Base-by-base conservation (phyloP, 2,113 vertebrate genomes). In the Tachycineta bicolor region DNA sequence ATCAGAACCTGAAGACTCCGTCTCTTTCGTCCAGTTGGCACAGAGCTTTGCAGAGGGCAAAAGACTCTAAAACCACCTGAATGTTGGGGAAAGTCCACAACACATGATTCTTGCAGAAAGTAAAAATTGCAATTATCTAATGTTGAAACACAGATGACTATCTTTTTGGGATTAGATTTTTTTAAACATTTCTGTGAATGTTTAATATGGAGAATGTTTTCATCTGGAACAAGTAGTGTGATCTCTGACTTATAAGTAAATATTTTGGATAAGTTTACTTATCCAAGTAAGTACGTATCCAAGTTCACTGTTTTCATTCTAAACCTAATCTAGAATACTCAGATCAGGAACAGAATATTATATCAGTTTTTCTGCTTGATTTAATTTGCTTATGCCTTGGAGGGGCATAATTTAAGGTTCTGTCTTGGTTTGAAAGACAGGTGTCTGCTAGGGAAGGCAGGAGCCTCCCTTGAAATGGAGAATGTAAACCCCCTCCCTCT, bases 291-390 rank as follows among this genome's bases (percentile, higher is more conserved):
- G n/a, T n/a, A n/a, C n/a, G n/a, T n/a, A n/a, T n/a, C n/a, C n/a
- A n/a, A n/a, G 14, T 29, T 89, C 68, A 47, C 14, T 53, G 16
- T 6, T 52, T 29, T 63, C 28, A 39, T 62, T 79, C 14, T 87
- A 78, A 94, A 78, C 6, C 21, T 68, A 21, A 47, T 12, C 6
- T 47, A 58, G 21, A 87, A 34, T 14, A 58, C 34, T 84, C 5
- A n/a, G 46, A 44, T 41, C 18, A 81, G 65, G 50, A 74, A 58
- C 5, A 70, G 9, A 86, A 55, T 2, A 29, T 17, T 5, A n/a
- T 52, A 23, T 6, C 29, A 5, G 0, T 4, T 2, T 1, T 37
- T 55, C 21, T 37, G 4, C 62, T 49, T 71, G 3, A 18, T 78
- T 82, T 52, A 7, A 26, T 75, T 55, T 59, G 6, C 4, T 52